Conservation (phyloP, 2,888 invertebrate species). For the Lypha dubia region DNA sequence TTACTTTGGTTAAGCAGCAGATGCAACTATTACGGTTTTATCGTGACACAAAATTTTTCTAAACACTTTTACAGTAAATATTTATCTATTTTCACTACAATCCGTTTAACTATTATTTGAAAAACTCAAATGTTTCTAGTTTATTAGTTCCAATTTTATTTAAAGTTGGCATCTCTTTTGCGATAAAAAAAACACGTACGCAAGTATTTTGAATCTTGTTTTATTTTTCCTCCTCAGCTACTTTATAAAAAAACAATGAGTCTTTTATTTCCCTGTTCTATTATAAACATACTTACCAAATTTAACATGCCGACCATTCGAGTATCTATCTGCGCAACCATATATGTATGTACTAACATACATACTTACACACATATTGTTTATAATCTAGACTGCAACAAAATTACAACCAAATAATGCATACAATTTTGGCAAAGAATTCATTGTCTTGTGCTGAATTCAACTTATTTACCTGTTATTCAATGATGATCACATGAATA, state of each 20-base stretch:
- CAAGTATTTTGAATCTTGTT: slow-evolving; percentile 16
- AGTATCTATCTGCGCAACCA: background rate
- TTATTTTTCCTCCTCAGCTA: slow-evolving; percentile 28
- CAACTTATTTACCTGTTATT: slow-evolving; percentile 66
- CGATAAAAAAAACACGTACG: slow-evolving; percentile 38
- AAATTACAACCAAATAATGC: slow-evolving; percentile 38
- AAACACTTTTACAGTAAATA: too few relatives aligned
- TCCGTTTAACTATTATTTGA: too few relatives aligned
- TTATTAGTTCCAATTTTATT: too few relatives aligned
- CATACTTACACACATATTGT: background rate
- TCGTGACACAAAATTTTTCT: too few relatives aligned
- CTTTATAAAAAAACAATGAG: background rate
- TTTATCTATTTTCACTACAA: too few relatives aligned
- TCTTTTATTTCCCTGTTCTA: background rate
- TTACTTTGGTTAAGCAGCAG: too few relatives aligned
- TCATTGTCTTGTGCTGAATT: slow-evolving; percentile 47
- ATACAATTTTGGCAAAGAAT: slow-evolving; percentile 51
- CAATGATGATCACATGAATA: slow-evolving; percentile 65
- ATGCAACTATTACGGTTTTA: too few relatives aligned
- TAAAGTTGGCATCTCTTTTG: slow-evolving; percentile 17
- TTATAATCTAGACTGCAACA: background rate
- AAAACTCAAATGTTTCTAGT: too few relatives aligned
- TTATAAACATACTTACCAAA: slow-evolving; percentile 54
- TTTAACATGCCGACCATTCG: slow-evolving; percentile 51
- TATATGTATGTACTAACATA: background rate